Conservation (phyloP, 1,140 invertebrate species). For the Proales similis region DNA sequence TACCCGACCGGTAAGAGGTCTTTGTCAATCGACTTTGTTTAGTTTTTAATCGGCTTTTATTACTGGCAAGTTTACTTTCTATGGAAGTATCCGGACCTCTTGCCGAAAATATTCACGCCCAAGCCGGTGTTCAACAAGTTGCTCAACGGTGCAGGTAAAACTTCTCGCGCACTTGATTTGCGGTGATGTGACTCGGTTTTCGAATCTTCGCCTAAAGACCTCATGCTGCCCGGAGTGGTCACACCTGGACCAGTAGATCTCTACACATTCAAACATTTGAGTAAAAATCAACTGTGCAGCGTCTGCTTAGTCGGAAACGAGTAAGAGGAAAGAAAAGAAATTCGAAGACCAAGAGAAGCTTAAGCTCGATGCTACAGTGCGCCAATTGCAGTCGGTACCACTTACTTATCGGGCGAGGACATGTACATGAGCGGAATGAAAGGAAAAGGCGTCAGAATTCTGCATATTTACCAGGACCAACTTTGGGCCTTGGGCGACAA, state of each 20-base stretch:
- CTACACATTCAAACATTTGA: conserved; percentile 27
- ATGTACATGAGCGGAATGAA: conserved; percentile 37
- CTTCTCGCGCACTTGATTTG: not conserved
- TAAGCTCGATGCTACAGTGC: conserved; percentile 6
- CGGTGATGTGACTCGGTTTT: no score
- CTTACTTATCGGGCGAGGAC: conserved; percentile 32
- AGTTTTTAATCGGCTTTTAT: not conserved
- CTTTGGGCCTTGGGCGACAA: conserved; percentile 29
- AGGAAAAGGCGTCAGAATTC: conserved; percentile 11
- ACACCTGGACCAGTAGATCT: conserved; percentile 1
- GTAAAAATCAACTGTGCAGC: conserved; percentile 22
- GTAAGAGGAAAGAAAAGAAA: not conserved
- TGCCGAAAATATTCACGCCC: conserved; percentile 26
- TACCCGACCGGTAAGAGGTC: conserved; percentile 13
- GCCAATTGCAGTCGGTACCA: conserved; percentile 6
- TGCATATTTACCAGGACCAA: conserved; percentile 19
- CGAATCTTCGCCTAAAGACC: no score
- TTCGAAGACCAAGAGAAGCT: not conserved
- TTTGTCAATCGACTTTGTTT: not conserved
- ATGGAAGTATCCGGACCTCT: conserved; percentile 30
- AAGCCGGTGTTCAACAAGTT: conserved; percentile 19
- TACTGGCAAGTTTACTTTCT: conserved; percentile 37
- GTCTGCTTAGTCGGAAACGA: conserved; percentile 12
- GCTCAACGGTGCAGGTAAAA: conserved; percentile 29
- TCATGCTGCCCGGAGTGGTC: conserved; percentile 25